A percentile compares a stretch with the other conserved stretches of the same genome.
phyloP scores from a whole-genome alignment of 37 sponge, comb jelly and placozoan genomes.

The Lycopodina hypogea region DNA sequence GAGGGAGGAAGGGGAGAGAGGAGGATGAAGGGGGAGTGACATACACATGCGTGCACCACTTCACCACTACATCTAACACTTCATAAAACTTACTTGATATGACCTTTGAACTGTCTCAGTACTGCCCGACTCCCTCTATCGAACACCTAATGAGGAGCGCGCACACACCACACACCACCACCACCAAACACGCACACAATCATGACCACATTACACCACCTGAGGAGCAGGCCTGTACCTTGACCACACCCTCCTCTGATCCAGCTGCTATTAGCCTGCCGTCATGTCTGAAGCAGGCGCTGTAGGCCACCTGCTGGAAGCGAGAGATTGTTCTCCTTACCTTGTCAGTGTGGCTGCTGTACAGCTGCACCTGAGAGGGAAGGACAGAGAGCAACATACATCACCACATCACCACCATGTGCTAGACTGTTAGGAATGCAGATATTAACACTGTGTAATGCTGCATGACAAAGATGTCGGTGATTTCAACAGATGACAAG shows the following conservation, averaged over 20 bases:
- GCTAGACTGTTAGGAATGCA: background rate
- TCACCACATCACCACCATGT: background rate
- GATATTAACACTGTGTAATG: background rate
- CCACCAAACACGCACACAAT: slow-evolving; percentile 18
- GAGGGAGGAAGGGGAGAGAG: no score
- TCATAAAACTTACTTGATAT: slow-evolving; percentile 63
- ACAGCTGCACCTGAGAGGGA: slow-evolving; percentile 72
- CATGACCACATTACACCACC: background rate
- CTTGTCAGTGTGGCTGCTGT: slow-evolving; percentile 53
- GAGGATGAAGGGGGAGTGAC: no score
- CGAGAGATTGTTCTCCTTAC: slow-evolving; percentile 72
- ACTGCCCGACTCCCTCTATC: slow-evolving; percentile 67
- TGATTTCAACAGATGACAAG: no score
- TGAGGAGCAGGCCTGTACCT: slow-evolving; percentile 42
- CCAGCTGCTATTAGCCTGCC: slow-evolving; percentile 89
- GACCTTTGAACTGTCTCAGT: slow-evolving; percentile 80
- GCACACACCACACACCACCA: background rate
- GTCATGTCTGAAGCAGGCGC: slow-evolving; percentile 79
- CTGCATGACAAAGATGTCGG: background rate
- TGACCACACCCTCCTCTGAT: slow-evolving; percentile 74
- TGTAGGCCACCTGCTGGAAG: slow-evolving; percentile 81
- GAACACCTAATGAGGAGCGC: no score
- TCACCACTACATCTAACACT: no score
- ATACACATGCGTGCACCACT: no score
- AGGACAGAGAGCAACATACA: background rate